Conservation (phyloP, 1,140 invertebrate genomes). For the Hycleus cichorii region DNA sequence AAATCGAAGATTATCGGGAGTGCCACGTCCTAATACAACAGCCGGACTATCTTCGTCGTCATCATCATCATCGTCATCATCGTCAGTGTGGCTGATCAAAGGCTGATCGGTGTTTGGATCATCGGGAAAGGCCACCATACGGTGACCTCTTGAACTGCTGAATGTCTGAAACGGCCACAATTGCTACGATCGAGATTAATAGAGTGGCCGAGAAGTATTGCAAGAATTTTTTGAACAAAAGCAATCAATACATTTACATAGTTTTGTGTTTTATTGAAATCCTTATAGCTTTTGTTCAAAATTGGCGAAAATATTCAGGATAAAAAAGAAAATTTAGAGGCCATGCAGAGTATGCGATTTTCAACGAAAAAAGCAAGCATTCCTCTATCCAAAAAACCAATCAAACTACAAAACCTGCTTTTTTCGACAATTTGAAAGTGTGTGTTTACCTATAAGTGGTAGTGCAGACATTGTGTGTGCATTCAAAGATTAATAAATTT, state of each 20-base stretch:
- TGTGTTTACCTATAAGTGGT: conserved; percentile 15
- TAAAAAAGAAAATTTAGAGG: too few relatives aligned
- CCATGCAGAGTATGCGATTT: too few relatives aligned
- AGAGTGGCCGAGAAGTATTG: background rate
- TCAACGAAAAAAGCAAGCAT: background rate
- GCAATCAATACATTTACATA: too few relatives aligned
- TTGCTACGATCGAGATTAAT: conserved; percentile 47
- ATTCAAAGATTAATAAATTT: conserved; percentile 9
- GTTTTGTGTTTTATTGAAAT: too few relatives aligned
- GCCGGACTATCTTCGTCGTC: conserved; percentile 28
- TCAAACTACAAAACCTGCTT: background rate
- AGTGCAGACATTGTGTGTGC: conserved; percentile 16
- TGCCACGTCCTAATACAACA: conserved; percentile 43
- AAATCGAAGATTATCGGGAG: conserved; percentile 53
- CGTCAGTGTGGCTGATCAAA: conserved; percentile 6
- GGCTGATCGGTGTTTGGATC: conserved; percentile 13
- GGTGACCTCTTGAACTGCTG: conserved; percentile 52
- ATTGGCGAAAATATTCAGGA: background rate
- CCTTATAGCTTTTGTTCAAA: too few relatives aligned
- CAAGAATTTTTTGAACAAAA: too few relatives aligned
- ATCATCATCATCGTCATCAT: conserved; percentile 8
- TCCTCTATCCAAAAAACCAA: background rate
- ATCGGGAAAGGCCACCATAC: conserved; percentile 40
- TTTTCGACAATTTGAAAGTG: background rate
- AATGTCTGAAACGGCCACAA: conserved; percentile 66